phyloP scores from a whole-genome alignment of 2,113 vertebrate species.

The Halcyon malimbica region DNA sequence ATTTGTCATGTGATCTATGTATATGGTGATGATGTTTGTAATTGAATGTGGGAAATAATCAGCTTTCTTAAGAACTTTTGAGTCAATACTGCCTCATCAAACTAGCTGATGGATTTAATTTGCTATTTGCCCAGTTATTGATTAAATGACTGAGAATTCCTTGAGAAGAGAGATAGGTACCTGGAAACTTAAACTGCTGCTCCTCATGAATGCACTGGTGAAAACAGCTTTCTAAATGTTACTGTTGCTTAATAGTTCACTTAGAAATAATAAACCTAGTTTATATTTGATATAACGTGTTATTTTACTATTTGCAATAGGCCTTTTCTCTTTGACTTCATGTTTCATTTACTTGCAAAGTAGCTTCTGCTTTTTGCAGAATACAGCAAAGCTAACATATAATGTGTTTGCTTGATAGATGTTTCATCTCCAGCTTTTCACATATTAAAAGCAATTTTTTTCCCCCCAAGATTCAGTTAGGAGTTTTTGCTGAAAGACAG shows the following conservation, averaged over 20 bases:
- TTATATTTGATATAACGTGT: background rate
- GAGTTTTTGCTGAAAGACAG: background rate
- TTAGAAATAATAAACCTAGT: background rate
- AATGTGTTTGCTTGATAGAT: background rate
- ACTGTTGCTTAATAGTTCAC: constrained; percentile 24
- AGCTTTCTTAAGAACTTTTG: constrained; percentile 24
- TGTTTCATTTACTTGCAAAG: background rate
- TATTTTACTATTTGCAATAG: background rate
- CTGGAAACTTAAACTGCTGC: background rate
- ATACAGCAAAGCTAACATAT: background rate
- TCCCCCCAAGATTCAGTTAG: background rate
- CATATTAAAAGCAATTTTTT: background rate
- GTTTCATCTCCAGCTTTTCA: background rate
- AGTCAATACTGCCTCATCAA: constrained; percentile 3
- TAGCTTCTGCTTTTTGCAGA: background rate
- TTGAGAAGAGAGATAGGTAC: constrained; percentile 10
- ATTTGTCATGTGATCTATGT: background rate
- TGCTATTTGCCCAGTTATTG: constrained; percentile 33
- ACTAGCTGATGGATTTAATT: constrained; percentile 47
- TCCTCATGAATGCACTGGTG: background rate
- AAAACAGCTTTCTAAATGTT: constrained; percentile 1
- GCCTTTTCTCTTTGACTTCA: background rate
- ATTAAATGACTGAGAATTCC: constrained; percentile 39
- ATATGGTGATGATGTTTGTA: background rate
- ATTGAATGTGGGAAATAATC: constrained; percentile 42